Evolutionary conservation across 1,140 invertebrate species (phyloP), one percentile per base, ranked within the genome.

Genomic region (Luehdorfia chinensis): DNA sequence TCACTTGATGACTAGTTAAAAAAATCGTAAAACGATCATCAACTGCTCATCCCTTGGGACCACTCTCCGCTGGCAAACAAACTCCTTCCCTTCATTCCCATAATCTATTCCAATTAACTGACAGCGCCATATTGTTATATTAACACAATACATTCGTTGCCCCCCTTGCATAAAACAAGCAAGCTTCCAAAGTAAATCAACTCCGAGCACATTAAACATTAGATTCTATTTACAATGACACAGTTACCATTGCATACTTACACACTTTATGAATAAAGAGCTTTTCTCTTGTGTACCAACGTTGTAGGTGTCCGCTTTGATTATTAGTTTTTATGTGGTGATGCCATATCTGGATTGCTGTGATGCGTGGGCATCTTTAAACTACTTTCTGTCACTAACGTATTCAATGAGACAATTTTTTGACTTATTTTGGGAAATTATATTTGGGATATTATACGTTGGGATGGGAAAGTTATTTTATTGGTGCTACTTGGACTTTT

Each of bases 51-150:
- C 80, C 80, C 80, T 37, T 65, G 75, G 67, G 73, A 70, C 62
- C 64, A 66, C 66, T 76, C 71, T 48, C 47, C 62, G 50, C 47
- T 59, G n/a, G 21, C 50, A 58, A 55, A 56, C 55, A 48, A 39
- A 64, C 64, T 62, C 68, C 66, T 73, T 78, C 75, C 76, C 74
- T 78, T 71, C 66, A 75, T 83, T 85, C 81, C 81, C 81, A 85
- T 83, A 85, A 85, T 85, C 81, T 85, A 85, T 85, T 84, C 79
- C 79, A 85, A 85, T 85, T 85, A 85, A 85, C 77, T 85, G 81
- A 85, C 81, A 85, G 81, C 67, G 57, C 69, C 81, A 81, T 85
- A 85, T 85, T 85, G 81, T 85, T 68, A 81, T 85, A 83, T 75
- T 84, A 85, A 81, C 79, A 85, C 81, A 85, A 84, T 80, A 56